phyloP scores from a whole-genome alignment of 2,888 invertebrate genomes.

The Spicauda simplicius region DNA sequence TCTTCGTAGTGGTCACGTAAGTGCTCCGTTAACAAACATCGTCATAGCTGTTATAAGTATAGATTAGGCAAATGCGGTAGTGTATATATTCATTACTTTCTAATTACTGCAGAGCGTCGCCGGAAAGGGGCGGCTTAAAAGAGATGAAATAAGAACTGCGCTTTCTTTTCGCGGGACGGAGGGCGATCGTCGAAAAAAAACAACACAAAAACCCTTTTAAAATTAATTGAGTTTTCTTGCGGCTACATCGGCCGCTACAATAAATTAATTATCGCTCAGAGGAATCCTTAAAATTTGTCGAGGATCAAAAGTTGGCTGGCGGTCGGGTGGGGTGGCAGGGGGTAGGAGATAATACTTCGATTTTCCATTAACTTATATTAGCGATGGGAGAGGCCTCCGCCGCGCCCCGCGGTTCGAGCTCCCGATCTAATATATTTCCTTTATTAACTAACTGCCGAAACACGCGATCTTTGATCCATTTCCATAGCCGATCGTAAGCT shows the following conservation, averaged over 20 bases:
- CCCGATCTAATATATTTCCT: constrained; percentile 78
- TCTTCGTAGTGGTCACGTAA: no score
- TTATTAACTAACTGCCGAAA: constrained; percentile 73
- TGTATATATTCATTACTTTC: constrained; percentile 71
- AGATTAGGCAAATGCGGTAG: constrained; percentile 51
- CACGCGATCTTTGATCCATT: constrained; percentile 83
- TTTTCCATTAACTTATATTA: constrained; percentile 83
- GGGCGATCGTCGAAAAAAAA: constrained; percentile 71
- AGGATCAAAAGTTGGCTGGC: constrained; percentile 79
- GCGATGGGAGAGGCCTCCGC: constrained; percentile 70
- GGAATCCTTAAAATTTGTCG: constrained; percentile 83
- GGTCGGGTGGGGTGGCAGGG: constrained; percentile 55
- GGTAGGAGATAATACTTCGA: constrained; percentile 76
- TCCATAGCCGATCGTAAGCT: constrained; percentile 67
- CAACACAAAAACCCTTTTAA: constrained; percentile 85
- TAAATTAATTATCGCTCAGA: constrained; percentile 84
- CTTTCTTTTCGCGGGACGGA: constrained; percentile 55
- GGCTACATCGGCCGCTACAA: constrained; percentile 81
- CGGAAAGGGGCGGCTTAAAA: constrained; percentile 70
- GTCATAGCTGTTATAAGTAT: neutral
- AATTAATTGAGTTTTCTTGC: constrained; percentile 85
- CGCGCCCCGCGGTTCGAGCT: constrained; percentile 67
- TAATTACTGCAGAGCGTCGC: constrained; percentile 72
- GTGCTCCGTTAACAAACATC: no score
- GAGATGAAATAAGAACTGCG: constrained; percentile 62